A percentile compares a stretch with the other conserved stretches of the same genome.
These are phyloP conservation scores for Campylomormyrus numenius DNA, from an alignment of 2,113 vertebrate genomes.

Conservation along the genomic window DNA sequence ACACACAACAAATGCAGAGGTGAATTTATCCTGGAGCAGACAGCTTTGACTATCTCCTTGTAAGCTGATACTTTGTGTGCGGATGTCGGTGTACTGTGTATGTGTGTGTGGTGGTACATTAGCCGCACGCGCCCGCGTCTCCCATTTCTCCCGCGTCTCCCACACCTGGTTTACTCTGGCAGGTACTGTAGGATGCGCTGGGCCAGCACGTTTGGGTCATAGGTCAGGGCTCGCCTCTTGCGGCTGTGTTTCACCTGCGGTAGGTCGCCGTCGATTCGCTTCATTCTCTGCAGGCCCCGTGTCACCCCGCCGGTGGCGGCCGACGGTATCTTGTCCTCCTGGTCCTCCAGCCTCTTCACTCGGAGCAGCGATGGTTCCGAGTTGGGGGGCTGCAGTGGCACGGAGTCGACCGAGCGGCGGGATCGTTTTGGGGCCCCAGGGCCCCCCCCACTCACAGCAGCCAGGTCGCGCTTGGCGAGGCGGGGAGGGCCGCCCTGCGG, in stretches of 20 bases:
- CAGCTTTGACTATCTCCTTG: slow-evolving; percentile 19
- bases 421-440: slow-evolving; percentile 38
- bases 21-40: slow-evolving; percentile 10
- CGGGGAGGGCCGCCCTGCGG: slow-evolving; percentile 29
- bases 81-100: neutral
- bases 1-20: slow-evolving; percentile 11
- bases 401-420: slow-evolving; percentile 56
- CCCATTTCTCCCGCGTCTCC: neutral
- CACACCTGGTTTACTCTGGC: slow-evolving; percentile 40
- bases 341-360: slow-evolving; percentile 60
- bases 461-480: slow-evolving; percentile 46
- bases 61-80: slow-evolving; percentile 6
- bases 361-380: slow-evolving; percentile 52
- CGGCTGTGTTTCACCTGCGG: slow-evolving; percentile 41
- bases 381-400: slow-evolving; percentile 33
- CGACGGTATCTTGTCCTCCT: slow-evolving; percentile 24
- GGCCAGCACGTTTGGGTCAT: slow-evolving; percentile 52
- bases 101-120: neutral
- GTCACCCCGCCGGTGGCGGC: slow-evolving; percentile 18
- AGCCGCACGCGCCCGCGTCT: neutral
- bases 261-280: slow-evolving; percentile 50
- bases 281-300: slow-evolving; percentile 57
- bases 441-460: neutral
- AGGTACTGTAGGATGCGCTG: slow-evolving; percentile 59
- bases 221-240: slow-evolving; percentile 35